Base-by-base conservation (phyloP, 2,113 vertebrate genomes). In the Ramphastos sulfuratus region DNA sequence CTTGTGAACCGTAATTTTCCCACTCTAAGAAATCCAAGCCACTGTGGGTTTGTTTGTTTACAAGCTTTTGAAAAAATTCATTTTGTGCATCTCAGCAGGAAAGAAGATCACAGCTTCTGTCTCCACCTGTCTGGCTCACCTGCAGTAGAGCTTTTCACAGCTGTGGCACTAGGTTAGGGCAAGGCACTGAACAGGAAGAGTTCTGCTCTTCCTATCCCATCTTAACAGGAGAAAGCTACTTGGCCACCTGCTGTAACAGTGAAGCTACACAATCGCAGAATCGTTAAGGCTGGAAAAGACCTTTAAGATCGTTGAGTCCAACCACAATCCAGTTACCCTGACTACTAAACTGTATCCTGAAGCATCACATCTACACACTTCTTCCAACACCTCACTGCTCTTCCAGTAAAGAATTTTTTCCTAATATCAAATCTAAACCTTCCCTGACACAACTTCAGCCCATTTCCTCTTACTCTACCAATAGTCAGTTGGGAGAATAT, bases 241-340 rank as follows among this genome's bases (percentile, higher is more conserved):
- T 77, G 58, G 42, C 17, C 18, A 5, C 1, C 0, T 13, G 55
- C 37, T 25, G 30, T 4, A 28, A 69, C 0, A 0, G 24, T 50
- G 30, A 88, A n/a, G 20, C 39, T 70, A 69, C 10, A 50, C 21
- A 50, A 50, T 21, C 21, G 24, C 48, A 50, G 48, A 50, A 50
- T 50, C 48, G 24, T 50, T 50, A 50, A 21, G 48, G 48, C 20
- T 50, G 21, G 48, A 23, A 50, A 50, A 23, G 21, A 50, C 20
- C 48, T 50, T 50, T 23, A 50, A 50, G 21, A 50, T 12, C 21
- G 16, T 50, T 6, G 48, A 50, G 48, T 50, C 21, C 48, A 50
- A 50, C 48, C 5, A 5, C 19, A 50, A 48, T 20, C 48, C 48
- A 48, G 12, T 21, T 50, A 50, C 48, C 21, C 21, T 50, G 48